A percentile compares a stretch with the other conserved stretches of the same genome.
phyloP scores from a whole-genome alignment of 35 echinoderm and acorn worm species.

The Lytechinus variegatus region DNA sequence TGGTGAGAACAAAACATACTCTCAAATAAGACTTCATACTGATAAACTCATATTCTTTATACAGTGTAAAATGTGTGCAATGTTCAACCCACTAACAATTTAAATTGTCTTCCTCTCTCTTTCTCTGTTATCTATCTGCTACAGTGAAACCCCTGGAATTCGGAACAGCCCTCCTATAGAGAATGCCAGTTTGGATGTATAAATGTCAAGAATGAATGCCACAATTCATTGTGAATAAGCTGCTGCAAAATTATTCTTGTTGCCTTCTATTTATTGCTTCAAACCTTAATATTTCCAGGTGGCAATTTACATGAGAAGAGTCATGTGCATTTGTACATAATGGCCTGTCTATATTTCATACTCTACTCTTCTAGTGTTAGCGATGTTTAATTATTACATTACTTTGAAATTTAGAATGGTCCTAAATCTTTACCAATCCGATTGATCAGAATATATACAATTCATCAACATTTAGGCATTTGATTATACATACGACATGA shows the following conservation, averaged over 20 bases:
- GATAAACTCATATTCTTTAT: too few species aligned
- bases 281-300: not conserved
- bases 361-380: not conserved
- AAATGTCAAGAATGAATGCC: not conserved
- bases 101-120: not conserved
- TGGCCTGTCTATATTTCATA: not conserved
- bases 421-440: too few species aligned
- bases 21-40: too few species aligned
- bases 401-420: not conserved
- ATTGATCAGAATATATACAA: too few species aligned
- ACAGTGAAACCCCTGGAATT: not conserved
- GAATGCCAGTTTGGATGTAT: not conserved
- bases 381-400: not conserved
- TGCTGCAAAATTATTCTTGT: not conserved
- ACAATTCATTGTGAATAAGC: not conserved
- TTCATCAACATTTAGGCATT: not conserved
- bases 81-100: too few species aligned
- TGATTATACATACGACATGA: not conserved
- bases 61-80: too few species aligned
- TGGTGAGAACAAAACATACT: too few species aligned
- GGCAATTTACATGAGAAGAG: not conserved
- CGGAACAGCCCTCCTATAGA: not conserved
- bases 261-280: slow-evolving; percentile 22
- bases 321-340: not conserved
- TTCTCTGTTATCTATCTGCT: not conserved